Evolutionary conservation across 2,888 invertebrate genomes (phyloP).

Genomic region (Fabriciana adippe): DNA sequence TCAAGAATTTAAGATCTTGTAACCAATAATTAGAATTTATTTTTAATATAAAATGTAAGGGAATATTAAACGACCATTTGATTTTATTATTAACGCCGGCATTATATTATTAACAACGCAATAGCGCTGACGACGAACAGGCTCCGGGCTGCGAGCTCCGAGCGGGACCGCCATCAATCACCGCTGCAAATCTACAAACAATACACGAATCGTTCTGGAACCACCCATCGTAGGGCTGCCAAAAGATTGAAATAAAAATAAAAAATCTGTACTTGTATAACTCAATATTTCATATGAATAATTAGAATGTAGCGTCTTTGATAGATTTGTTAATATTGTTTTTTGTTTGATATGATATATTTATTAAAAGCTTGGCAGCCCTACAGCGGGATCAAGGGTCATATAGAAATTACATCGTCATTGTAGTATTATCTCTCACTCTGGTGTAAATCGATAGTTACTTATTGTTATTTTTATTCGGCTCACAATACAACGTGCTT

Average conservation of each 20-base stretch:
- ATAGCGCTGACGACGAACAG: slow-evolving; percentile 2
- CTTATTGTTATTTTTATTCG: too few species aligned
- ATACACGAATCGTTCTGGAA: slow-evolving; percentile 47
- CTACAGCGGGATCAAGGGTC: background rate
- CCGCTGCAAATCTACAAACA: slow-evolving; percentile 65
- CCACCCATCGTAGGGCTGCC: slow-evolving; percentile 3
- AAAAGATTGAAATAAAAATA: slow-evolving; percentile 1
- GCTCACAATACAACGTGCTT: too few species aligned
- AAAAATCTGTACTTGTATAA: background rate
- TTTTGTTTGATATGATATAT: too few species aligned
- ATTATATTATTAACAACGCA: slow-evolving; percentile 6
- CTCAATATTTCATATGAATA: too few species aligned
- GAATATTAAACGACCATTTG: background rate
- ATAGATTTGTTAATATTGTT: too few species aligned
- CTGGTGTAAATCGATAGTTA: background rate
- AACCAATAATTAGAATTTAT: too few species aligned
- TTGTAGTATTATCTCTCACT: background rate
- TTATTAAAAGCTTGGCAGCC: too few species aligned
- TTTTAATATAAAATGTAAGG: background rate
- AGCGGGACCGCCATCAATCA: slow-evolving; percentile 61
- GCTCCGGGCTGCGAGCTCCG: background rate
- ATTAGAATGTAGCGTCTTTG: too few species aligned
- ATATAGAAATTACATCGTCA: slow-evolving; percentile 6
- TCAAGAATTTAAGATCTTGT: too few species aligned
- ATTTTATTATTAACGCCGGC: slow-evolving; percentile 15